Conservation (phyloP, 1,140 invertebrate species). For the Dinoponera quadriceps region DNA sequence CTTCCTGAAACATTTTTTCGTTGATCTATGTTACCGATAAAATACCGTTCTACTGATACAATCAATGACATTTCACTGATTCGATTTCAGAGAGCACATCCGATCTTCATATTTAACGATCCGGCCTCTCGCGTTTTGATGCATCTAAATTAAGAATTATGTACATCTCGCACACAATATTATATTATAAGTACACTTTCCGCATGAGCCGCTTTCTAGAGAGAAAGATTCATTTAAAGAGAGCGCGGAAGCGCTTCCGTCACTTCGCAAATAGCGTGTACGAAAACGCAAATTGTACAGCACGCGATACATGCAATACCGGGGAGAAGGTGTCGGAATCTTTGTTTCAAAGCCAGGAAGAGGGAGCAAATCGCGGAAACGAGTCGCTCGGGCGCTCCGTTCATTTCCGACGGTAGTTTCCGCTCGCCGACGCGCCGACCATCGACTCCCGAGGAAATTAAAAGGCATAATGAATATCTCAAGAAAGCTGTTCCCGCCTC, state of each 20-base stretch:
- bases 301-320: background rate
- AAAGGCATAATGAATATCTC: constrained; percentile 52
- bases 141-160: too few species aligned
- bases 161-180: too few species aligned
- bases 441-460: constrained; percentile 65
- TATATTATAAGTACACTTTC: background rate
- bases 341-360: constrained; percentile 20
- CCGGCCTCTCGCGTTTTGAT: too few species aligned
- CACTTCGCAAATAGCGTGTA: background rate
- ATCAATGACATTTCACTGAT: too few species aligned
- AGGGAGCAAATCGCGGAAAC: constrained; percentile 42
- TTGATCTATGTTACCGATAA: too few species aligned
- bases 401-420: constrained; percentile 78
- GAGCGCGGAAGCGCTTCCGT: background rate
- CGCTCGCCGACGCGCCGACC: constrained; percentile 54
- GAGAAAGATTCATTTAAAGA: background rate
- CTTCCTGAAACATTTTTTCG: too few species aligned
- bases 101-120: too few species aligned
- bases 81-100: too few species aligned
- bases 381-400: constrained; percentile 67
- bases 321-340: constrained; percentile 14
- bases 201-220: background rate
- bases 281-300: background rate
- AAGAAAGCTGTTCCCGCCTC: background rate
- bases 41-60: too few species aligned